A percentile compares a stretch with the other conserved stretches of the same genome.
phyloP scores from a whole-genome alignment of 2,888 invertebrate species.

The Mythimna lalbum region DNA sequence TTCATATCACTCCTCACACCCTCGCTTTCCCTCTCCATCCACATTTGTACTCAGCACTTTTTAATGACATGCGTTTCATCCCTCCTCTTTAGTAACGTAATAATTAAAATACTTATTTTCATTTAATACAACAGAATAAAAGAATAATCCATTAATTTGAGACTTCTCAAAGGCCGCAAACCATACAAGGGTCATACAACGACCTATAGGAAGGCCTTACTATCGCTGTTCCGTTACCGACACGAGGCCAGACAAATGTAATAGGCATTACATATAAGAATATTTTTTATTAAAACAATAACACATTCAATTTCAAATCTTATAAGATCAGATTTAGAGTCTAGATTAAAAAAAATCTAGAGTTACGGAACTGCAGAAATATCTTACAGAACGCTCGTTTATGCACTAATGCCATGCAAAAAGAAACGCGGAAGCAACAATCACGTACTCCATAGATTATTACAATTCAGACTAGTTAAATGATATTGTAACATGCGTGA shows the following conservation, averaged over 20 bases:
- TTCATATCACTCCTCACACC: no score
- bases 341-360: slow-evolving; percentile 20
- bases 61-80: no score
- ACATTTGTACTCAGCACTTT: no score
- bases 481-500: slow-evolving; percentile 46
- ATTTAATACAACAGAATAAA: slow-evolving; percentile 21
- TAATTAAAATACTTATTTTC: neutral
- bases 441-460: slow-evolving; percentile 49
- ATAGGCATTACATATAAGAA: slow-evolving; percentile 22
- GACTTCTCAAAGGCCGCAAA: slow-evolving; percentile 34
- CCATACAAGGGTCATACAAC: slow-evolving; percentile 36
- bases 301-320: slow-evolving; percentile 5
- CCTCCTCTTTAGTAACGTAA: no score
- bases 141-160: slow-evolving; percentile 33
- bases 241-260: slow-evolving; percentile 48
- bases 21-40: no score
- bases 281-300: slow-evolving; percentile 4
- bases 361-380: slow-evolving; percentile 38
- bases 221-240: slow-evolving; percentile 52
- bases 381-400: slow-evolving; percentile 39
- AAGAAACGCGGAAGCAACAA: slow-evolving; percentile 68
- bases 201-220: slow-evolving; percentile 54
- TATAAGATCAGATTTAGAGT: slow-evolving; percentile 13
- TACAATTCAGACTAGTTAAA: slow-evolving; percentile 54
- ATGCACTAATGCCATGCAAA: slow-evolving; percentile 63